Percentiles rank a stretch among this genome's conserved stretches.
These are phyloP conservation scores for Rhinogobio ventralis DNA, from an alignment of 2,797 vertebrate genomes.

Conservation along the genomic window DNA sequence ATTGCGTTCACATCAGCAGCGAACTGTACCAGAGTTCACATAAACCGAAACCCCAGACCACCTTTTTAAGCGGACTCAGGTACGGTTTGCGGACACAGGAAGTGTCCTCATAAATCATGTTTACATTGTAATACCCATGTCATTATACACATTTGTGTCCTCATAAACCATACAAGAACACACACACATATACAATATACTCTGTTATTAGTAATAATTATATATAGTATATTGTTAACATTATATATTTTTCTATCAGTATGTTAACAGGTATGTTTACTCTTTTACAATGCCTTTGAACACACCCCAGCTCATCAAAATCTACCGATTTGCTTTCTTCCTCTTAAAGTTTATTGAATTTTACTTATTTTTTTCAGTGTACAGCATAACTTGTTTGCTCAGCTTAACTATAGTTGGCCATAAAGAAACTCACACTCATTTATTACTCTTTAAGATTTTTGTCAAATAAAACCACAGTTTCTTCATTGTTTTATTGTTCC, in stretches of 20 bases:
- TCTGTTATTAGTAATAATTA: background rate
- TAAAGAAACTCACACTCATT: background rate
- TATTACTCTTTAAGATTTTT: background rate
- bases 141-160: too few relatives aligned
- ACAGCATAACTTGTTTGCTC: background rate
- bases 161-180: too few relatives aligned
- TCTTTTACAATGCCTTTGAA: background rate
- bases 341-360: background rate
- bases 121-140: too few relatives aligned
- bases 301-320: background rate
- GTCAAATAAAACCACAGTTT: constrained; percentile 1
- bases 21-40: too few relatives aligned
- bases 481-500: background rate
- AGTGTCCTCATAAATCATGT: too few relatives aligned
- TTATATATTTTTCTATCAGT: too few relatives aligned
- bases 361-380: background rate
- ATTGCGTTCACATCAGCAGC: too few relatives aligned
- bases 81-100: too few relatives aligned
- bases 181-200: background rate
- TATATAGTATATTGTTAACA: too few relatives aligned
- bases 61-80: too few relatives aligned
- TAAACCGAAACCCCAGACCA: too few relatives aligned
- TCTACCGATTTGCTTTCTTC: background rate
- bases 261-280: too few relatives aligned
- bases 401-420: background rate